phyloP scores from a whole-genome alignment of 2,797 vertebrate species.

The Rhodeus uyekii region DNA sequence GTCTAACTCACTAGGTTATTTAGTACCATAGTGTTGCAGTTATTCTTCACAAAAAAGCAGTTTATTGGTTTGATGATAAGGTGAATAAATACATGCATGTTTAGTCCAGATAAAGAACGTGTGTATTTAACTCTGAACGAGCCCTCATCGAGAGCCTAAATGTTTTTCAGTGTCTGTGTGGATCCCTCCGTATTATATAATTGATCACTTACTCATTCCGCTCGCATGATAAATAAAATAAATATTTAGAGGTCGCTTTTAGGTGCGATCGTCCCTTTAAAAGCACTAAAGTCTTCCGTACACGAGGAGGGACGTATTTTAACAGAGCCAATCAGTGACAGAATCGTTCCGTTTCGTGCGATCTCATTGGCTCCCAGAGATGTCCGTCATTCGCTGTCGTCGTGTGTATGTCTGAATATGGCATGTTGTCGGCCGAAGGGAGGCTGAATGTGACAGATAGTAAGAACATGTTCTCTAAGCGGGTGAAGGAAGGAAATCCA shows the following conservation, averaged over 20 bases:
- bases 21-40: background rate
- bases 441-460: constrained; percentile 68
- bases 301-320: background rate
- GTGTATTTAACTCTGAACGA: background rate
- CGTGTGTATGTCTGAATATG: constrained; percentile 28
- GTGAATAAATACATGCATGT: background rate
- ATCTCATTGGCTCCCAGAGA: constrained; percentile 22
- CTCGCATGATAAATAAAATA: background rate
- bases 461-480: constrained; percentile 79
- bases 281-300: background rate
- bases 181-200: background rate
- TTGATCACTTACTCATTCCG: background rate
- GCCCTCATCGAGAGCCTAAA: background rate
- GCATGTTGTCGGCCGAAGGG: constrained; percentile 48
- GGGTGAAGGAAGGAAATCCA: constrained; percentile 71
- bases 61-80: background rate
- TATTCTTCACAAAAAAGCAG: background rate
- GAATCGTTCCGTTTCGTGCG: background rate
- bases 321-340: constrained; percentile 18
- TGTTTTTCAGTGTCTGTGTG: background rate
- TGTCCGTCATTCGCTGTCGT: constrained; percentile 24
- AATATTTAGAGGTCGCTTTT: background rate
- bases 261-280: constrained; percentile 29
- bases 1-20: background rate
- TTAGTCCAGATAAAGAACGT: background rate